Base-by-base conservation (phyloP, 2,888 invertebrate genomes). In the Eretmocerus hayati region DNA sequence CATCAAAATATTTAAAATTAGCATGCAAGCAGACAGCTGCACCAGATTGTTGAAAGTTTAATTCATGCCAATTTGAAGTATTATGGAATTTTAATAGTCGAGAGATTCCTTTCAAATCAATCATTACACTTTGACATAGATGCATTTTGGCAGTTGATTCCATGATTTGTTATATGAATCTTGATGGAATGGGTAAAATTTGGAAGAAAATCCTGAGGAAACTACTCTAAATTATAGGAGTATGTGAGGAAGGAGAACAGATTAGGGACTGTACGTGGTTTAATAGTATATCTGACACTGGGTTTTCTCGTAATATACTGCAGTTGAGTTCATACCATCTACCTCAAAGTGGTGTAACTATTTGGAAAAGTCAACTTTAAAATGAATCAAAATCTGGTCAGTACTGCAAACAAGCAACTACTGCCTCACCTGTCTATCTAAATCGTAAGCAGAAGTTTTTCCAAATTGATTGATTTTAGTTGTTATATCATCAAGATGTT, bases 401-500 rank as follows among this genome's bases (percentile, higher is more conserved):
- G 53, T 52, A 42, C 51, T 56, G 57, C 58, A 57, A 52, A 56
- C 55, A 41, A 41, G 46, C 53, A 52, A 52, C 56, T 44, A 58
- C 55, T 58, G 56, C 56, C 67, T 69, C 67, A 69, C 68, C 67
- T 68, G 67, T 55, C 59, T 52, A 36, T 66, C 62, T 53, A 64
- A 55, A 53, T 51, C 37, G 47, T 44, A 54, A 56, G 31, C 48
- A 40, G 44, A 43, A 42, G 41, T 42, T n/a, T 41, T 41, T 32
- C 38, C 53, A 37, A 67, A 42, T 13, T 30, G 48, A 33, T 61
- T 53, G 15, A 63, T 54, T 48, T 54, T 65, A 40, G 54, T 57
- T 26, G 59, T 56, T 58, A 73, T 58, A 15, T 59, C 51, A 56
- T 59, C 72, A 71, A 75, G 72, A 72, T 65, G 59, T 60, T 65